Evolutionary conservation across 1,140 invertebrate genomes (phyloP).

Genomic region (Vollenhovia emeryi): DNA sequence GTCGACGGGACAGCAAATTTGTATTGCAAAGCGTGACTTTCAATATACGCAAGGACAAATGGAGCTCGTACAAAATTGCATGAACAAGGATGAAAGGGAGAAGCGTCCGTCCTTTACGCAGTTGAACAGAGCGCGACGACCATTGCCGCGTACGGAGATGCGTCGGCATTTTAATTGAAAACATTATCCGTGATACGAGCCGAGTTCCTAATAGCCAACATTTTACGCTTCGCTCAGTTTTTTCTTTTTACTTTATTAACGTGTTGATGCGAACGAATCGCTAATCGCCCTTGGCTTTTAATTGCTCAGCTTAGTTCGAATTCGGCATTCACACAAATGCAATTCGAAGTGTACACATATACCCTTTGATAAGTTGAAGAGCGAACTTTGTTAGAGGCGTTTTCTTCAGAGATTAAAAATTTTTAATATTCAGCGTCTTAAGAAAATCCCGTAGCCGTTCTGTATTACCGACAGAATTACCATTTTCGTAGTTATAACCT

Average conservation of each 20-base stretch:
- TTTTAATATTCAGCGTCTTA: not conserved
- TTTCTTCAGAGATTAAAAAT: not conserved
- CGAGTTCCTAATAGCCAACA: slow-evolving; percentile 11
- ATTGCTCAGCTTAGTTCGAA: slow-evolving; percentile 30
- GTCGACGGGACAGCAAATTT: slow-evolving; percentile 7
- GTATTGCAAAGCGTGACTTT: not conserved
- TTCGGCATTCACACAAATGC: not conserved
- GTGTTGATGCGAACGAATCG: slow-evolving; percentile 46
- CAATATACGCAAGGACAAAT: not conserved
- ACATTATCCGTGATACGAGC: slow-evolving; percentile 64
- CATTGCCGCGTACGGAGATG: slow-evolving; percentile 72
- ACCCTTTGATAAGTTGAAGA: not conserved
- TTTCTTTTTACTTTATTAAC: slow-evolving; percentile 67
- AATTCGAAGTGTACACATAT: not conserved
- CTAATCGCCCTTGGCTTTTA: slow-evolving; percentile 56
- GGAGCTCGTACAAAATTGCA: not conserved
- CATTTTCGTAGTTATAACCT: no score
- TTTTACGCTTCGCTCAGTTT: slow-evolving; percentile 62
- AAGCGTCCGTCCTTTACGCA: slow-evolving; percentile 23
- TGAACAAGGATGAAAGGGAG: slow-evolving; percentile 36
- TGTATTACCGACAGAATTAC: no score
- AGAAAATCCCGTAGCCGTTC: no score
- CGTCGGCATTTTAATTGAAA: slow-evolving; percentile 78
- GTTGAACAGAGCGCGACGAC: slow-evolving; percentile 46
- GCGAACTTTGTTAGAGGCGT: not conserved